Evolutionary conservation across 2,888 invertebrate species (phyloP), one percentile per base, ranked within the genome.

Genomic region (Ichneumon xanthorius): DNA sequence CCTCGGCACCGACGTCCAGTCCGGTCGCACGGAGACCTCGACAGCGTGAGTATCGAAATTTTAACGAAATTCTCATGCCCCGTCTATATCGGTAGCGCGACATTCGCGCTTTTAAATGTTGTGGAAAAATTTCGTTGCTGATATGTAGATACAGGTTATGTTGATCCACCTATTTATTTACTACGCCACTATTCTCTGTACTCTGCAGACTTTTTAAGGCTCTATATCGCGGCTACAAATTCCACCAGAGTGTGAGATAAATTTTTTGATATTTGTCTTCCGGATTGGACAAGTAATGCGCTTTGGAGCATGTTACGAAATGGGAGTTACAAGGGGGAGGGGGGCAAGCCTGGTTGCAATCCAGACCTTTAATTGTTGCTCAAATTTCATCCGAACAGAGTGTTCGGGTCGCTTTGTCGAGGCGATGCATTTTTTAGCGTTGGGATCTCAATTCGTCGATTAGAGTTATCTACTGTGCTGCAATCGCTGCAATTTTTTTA

Each of bases 11-110:
- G 90, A 92, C 93, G 88, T 94, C 90, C 55, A 93, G 92, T 86
- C 91, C 93, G 79, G 91, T 91, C 65, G 88, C 90, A 16, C 89
- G 92, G 70, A 95, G 96, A 94, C 96, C 96, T 87, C 96, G 95
- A 93, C 96, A 95, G 91, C 95, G 96, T 96, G 94, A 96, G 96
- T 90, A 81, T 4, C 58, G 58, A 30, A 37, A 40, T 70, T 73
- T 73, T 48, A 58, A 22, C n/a, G 48, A 53, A 48, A 48, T 72
- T 30, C 16, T 14, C 58, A 26, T 14, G 26, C 0, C 4, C 22
- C 22, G 11, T 11, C 26, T 7, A 5, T 26, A 16, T 16, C 63
- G 11, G 37, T 37, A n/a, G 50, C 14, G 26, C 22, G 22, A 58
- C 22, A 22, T 22, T 58, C 14, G 14, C 11, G 22, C 7, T 22